A percentile compares a stretch with the other conserved stretches of the same genome.
Evolutionary conservation across 92 coral and sea anemone genomes (phyloP).

Genomic region (Porites rus): DNA sequence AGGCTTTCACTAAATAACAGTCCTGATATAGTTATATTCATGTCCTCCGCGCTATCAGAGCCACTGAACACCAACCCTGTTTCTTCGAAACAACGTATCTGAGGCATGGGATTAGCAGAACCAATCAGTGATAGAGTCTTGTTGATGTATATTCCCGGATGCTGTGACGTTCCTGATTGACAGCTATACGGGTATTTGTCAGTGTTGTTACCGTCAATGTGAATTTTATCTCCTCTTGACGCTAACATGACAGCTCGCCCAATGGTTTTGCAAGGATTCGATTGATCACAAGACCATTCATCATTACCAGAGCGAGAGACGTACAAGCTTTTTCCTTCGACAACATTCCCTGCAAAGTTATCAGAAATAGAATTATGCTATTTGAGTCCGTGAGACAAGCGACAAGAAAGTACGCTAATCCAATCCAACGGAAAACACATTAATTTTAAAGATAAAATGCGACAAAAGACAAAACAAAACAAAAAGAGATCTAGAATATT

Average conservation of each 20-base stretch:
- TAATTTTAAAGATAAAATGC: no score
- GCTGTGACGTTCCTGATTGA: slow-evolving; percentile 9
- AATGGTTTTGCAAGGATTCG: slow-evolving; percentile 19
- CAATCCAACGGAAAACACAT: no score
- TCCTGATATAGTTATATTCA: neutral
- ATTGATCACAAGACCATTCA: neutral
- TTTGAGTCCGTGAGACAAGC: no score
- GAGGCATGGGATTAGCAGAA: neutral
- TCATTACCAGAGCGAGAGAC: neutral
- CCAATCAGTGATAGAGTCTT: slow-evolving; percentile 40
- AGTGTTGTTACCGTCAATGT: slow-evolving; percentile 54
- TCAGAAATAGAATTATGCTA: neutral
- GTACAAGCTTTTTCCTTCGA: neutral
- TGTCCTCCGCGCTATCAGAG: neutral
- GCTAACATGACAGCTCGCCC: neutral
- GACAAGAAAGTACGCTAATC: no score
- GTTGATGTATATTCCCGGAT: slow-evolving; percentile 36
- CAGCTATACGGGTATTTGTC: slow-evolving; percentile 41
- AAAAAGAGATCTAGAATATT: no score
- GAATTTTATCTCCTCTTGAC: slow-evolving; percentile 1
- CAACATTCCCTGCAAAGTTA: neutral
- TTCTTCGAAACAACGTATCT: neutral
- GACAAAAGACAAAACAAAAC: no score
- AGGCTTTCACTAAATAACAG: neutral
- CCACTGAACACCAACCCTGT: neutral